These are phyloP conservation scores for Danaus chrysippus DNA, from an alignment of 2,888 invertebrate species.

Conservation along the genomic window DNA sequence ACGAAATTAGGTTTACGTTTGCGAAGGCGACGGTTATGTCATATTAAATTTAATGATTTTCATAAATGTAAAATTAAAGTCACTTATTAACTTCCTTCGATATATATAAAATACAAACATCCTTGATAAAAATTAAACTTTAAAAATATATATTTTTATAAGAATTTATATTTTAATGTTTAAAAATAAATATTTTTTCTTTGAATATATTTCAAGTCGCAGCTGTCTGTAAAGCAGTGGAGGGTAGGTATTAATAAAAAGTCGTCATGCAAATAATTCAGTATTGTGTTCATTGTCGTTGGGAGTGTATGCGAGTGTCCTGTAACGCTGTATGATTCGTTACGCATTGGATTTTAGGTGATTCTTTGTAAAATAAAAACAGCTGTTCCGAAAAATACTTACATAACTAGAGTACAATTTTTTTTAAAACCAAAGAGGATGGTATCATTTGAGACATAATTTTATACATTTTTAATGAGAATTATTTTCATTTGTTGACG, in stretches of 20 bases:
- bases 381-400: slow-evolving; percentile 47
- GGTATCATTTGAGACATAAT: too few species aligned
- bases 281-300: slow-evolving; percentile 67
- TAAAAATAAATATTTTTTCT: too few species aligned
- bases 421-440: too few species aligned
- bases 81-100: too few species aligned
- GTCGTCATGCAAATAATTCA: slow-evolving; percentile 76
- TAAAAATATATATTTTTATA: background rate
- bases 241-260: slow-evolving; percentile 61
- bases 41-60: slow-evolving; percentile 3
- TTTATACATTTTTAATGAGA: slow-evolving; percentile 1
- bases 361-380: slow-evolving; percentile 53
- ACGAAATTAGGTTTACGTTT: background rate
- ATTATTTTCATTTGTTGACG: background rate
- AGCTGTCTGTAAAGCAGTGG: slow-evolving; percentile 61
- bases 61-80: background rate
- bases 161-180: background rate
- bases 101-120: too few species aligned
- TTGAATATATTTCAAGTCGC: slow-evolving; percentile 35
- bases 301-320: slow-evolving; percentile 57
- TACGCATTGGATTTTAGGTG: slow-evolving; percentile 59
- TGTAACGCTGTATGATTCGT: slow-evolving; percentile 59
- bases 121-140: too few species aligned
- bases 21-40: background rate
- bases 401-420: too few species aligned